Evolutionary conservation across 92 coral and sea anemone species (phyloP), one percentile per base, ranked within the genome.

Genomic region (Porites rus): DNA sequence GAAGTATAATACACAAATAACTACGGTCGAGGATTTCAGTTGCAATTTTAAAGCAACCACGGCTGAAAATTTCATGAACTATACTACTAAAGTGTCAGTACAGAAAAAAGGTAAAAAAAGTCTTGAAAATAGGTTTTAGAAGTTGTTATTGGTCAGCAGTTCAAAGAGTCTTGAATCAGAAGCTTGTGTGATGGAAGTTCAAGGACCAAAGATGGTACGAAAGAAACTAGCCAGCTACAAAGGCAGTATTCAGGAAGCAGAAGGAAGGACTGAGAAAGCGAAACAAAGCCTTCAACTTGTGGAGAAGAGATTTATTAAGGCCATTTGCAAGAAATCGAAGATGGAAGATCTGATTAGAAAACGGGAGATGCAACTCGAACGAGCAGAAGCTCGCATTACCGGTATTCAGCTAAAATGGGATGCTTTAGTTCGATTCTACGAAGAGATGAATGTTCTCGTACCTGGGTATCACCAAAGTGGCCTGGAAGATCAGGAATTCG

Each of bases 351-450:
- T 22, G 61, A 72, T 83, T 85, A 77, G 73, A 77, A 73, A 87
- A 72, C 89, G 83, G 24, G 67, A 79, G 9, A 21, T 74, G 56
- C 46, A 82, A 82, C 80, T 79, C 28, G 89, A 84, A 76, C 65
- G 86, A 65, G 71, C 70, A 14, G 80, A 86, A 11, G 53, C 84
- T 21, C 52, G 59, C 5, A 31, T 83, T 10, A 46, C 13, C 14
- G n/a, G 70, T 53, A 46, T 25, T 7, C 74, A 70, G 59, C 17
- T 69, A 14, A 83, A 83, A 56, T 61, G 79, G 79, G 38, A 50
- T 11, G 87, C 75, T 2, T 19, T 83, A 43, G 20, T 58, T 83
- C 79, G 79, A 50, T 83, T 83, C 50, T 63, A 54, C 28, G 87
- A 71, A 58, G 87, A 83, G 51, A 71, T 51, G 59, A 59, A 60